Evolutionary conservation across 2,113 vertebrate genomes (phyloP).

Genomic region (Limnothrissa miodon): DNA sequence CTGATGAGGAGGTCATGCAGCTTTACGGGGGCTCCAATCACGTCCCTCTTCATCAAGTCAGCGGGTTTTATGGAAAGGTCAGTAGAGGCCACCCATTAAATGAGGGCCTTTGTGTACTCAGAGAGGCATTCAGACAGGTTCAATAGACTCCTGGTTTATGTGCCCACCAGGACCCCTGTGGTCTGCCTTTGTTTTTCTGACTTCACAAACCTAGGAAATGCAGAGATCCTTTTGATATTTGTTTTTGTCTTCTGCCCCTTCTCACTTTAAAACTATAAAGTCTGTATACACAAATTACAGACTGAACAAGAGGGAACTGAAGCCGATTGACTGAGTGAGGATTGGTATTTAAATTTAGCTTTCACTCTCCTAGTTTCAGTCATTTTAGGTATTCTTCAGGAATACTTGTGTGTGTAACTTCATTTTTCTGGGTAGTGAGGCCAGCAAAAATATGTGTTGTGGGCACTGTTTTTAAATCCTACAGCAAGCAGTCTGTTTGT

Average conservation of each 20-base stretch:
- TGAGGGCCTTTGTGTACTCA: background rate
- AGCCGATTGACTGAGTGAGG: background rate
- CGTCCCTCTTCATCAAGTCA: constrained; percentile 77
- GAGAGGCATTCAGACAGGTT: background rate
- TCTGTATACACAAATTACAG: background rate
- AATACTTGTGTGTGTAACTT: background rate
- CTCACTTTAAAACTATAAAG: background rate
- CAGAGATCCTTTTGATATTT: background rate
- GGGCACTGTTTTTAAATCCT: background rate
- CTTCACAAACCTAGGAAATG: background rate
- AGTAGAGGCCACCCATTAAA: constrained; percentile 17
- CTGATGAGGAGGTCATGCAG: constrained; percentile 76
- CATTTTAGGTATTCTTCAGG: no score
- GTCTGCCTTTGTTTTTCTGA: background rate
- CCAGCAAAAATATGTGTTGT: no score
- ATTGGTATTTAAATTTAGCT: background rate
- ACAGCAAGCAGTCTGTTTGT: background rate
- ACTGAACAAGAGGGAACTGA: background rate
- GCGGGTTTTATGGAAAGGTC: constrained; percentile 85
- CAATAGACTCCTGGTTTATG: background rate
- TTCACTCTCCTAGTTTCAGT: background rate
- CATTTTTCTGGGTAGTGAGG: background rate
- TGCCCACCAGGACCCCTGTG: background rate
- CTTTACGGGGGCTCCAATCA: constrained; percentile 78
- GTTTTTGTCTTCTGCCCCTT: background rate